phyloP scores from a whole-genome alignment of 37 sponge, comb jelly and placozoan genomes.

The Chondrosia reniformis region DNA sequence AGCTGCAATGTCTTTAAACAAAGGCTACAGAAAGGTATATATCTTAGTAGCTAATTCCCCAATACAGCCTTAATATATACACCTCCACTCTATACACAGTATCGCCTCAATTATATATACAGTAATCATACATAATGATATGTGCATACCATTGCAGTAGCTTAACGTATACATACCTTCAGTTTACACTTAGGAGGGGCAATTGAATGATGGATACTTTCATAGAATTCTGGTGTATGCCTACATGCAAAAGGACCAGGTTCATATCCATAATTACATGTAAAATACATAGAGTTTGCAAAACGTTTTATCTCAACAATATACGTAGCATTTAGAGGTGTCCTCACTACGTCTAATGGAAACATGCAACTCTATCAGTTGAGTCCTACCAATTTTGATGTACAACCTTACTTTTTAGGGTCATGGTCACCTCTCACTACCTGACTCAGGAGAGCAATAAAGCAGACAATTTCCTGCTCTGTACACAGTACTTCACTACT shows the following conservation, averaged over 20 bases:
- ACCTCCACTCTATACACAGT: no score
- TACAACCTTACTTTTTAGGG: slow-evolving; percentile 33
- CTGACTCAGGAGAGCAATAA: slow-evolving; percentile 74
- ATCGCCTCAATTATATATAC: no score
- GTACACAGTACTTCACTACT: slow-evolving; percentile 75
- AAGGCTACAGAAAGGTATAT: slow-evolving; percentile 19
- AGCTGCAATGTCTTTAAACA: slow-evolving; percentile 39
- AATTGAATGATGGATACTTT: slow-evolving; percentile 29
- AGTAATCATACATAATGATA: neutral
- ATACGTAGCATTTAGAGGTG: no score
- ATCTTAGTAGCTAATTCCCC: neutral
- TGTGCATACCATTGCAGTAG: neutral
- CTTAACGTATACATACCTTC: slow-evolving; percentile 34
- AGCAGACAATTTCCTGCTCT: slow-evolving; percentile 41
- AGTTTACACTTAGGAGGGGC: slow-evolving; percentile 71
- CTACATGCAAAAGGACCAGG: slow-evolving; percentile 1
- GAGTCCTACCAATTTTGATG: neutral
- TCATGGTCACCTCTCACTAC: slow-evolving; percentile 58
- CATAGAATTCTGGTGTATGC: slow-evolving; percentile 33
- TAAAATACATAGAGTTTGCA: neutral
- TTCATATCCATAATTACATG: neutral
- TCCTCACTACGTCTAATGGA: no score
- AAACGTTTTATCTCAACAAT: no score
- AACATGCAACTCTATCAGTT: no score
- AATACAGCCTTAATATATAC: no score